phyloP scores from a whole-genome alignment of 2,888 invertebrate species.

The Melipona beecheii region DNA sequence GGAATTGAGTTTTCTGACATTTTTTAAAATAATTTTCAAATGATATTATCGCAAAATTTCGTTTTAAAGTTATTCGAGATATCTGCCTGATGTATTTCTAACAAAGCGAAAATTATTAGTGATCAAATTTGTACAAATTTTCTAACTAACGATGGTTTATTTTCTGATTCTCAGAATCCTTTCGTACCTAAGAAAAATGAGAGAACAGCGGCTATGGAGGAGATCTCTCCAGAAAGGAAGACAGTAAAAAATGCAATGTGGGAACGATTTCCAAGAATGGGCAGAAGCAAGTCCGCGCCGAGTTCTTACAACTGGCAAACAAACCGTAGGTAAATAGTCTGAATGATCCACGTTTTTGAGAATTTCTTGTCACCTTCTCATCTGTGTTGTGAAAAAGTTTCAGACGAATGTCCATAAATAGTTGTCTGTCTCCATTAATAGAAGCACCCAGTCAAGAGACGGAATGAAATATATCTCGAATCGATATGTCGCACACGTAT shows the following conservation, averaged over 20 bases:
- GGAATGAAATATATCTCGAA: slow-evolving; percentile 51
- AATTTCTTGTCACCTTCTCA: background rate
- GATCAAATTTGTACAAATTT: too few relatives aligned
- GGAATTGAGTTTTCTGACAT: background rate
- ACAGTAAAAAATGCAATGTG: slow-evolving; percentile 67
- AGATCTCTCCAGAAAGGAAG: slow-evolving; percentile 10
- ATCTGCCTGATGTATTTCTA: too few relatives aligned
- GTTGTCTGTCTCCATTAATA: slow-evolving; percentile 85
- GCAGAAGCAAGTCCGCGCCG: slow-evolving; percentile 91
- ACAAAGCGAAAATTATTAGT: too few relatives aligned
- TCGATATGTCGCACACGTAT: background rate
- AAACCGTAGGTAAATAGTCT: slow-evolving; percentile 76
- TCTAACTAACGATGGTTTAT: background rate
- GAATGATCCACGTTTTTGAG: background rate
- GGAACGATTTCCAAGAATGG: slow-evolving; percentile 86
- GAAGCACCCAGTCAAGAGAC: slow-evolving; percentile 81
- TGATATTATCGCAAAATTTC: too few relatives aligned
- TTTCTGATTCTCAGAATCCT: slow-evolving; percentile 85
- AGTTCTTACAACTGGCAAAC: slow-evolving; percentile 86
- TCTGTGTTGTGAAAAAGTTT: slow-evolving; percentile 13
- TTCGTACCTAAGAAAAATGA: slow-evolving; percentile 82
- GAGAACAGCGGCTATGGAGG: slow-evolving; percentile 76
- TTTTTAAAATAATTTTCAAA: background rate
- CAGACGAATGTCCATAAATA: slow-evolving; percentile 86
- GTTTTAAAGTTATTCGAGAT: too few relatives aligned